phyloP scores from a whole-genome alignment of 53 echinoderm and acorn worm genomes.

The Apostichopus leukothele region DNA sequence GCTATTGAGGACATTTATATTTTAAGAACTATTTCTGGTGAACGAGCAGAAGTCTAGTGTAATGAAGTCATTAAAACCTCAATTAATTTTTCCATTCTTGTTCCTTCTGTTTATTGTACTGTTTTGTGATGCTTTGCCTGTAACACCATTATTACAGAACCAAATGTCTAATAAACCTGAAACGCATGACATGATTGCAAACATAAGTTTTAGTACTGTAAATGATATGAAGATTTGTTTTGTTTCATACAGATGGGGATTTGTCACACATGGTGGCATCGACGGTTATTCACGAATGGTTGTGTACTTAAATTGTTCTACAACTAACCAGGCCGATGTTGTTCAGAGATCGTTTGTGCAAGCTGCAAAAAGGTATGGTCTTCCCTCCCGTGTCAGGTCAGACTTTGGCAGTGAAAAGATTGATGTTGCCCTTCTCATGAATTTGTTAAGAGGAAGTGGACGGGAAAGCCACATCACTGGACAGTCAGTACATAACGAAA shows the following conservation, averaged over 20 bases:
- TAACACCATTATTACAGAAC: too few relatives aligned
- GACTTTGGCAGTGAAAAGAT: constrained; percentile 69
- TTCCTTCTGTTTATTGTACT: too few relatives aligned
- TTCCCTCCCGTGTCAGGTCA: constrained; percentile 64
- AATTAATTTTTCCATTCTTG: too few relatives aligned
- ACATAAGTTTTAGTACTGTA: too few relatives aligned
- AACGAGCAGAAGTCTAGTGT: too few relatives aligned
- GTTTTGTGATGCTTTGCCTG: too few relatives aligned
- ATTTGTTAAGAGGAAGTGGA: constrained; percentile 50
- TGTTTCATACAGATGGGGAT: constrained; percentile 55
- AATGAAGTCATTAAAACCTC: too few relatives aligned
- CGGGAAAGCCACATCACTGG: constrained; percentile 62
- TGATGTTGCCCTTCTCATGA: constrained; percentile 53
- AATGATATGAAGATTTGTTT: too few relatives aligned
- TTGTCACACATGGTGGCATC: constrained; percentile 70
- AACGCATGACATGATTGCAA: too few relatives aligned
- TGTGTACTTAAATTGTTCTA: constrained; percentile 57
- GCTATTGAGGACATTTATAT: too few relatives aligned
- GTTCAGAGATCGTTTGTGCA: constrained; percentile 6
- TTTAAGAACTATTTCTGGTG: too few relatives aligned
- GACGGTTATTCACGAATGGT: constrained; percentile 66
- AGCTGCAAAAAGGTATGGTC: constrained; percentile 58
- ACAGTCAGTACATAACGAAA: constrained; percentile 57
- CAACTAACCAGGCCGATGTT: constrained; percentile 51
- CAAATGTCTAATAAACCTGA: too few relatives aligned